Conservation (phyloP, 2,113 vertebrate genomes). For the Myxocyprinus asiaticus region DNA sequence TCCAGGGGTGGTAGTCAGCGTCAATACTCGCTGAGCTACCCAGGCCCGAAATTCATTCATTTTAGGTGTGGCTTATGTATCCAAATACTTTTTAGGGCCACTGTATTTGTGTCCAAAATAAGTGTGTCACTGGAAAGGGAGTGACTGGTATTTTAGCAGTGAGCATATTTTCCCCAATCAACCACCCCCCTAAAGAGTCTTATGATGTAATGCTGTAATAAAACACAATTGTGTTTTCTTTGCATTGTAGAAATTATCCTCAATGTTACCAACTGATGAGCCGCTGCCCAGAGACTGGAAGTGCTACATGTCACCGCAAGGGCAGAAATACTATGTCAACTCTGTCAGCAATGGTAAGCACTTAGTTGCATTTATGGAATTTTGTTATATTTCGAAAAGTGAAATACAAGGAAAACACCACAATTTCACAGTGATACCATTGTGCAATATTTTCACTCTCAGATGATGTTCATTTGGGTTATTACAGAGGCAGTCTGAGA, state of each 20-base stretch:
- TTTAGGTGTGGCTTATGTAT: too few relatives aligned
- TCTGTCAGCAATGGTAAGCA: constrained; percentile 90
- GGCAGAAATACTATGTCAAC: constrained; percentile 94
- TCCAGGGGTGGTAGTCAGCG: too few relatives aligned
- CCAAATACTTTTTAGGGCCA: too few relatives aligned
- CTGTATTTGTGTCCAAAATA: too few relatives aligned
- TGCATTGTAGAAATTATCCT: constrained; percentile 83
- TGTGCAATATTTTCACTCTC: background rate
- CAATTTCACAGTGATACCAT: background rate
- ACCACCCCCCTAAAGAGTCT: background rate
- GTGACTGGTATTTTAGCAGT: background rate
- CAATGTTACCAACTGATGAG: constrained; percentile 83
- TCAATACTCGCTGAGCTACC: too few relatives aligned
- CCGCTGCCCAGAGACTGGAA: constrained; percentile 91
- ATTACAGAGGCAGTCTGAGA: background rate
- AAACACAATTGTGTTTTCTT: constrained; percentile 31
- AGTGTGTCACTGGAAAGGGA: background rate
- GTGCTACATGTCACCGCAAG: constrained; percentile 95
- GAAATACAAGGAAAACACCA: background rate
- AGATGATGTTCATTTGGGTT: background rate
- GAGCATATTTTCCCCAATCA: background rate
- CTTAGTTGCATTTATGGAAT: background rate
- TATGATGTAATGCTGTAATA: background rate
- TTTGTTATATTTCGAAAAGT: background rate
- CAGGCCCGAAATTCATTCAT: too few relatives aligned